A percentile compares a stretch with the other conserved stretches of the same genome.
phyloP scores from a whole-genome alignment of 1,140 invertebrate genomes.

The Drosophila yakuba region DNA sequence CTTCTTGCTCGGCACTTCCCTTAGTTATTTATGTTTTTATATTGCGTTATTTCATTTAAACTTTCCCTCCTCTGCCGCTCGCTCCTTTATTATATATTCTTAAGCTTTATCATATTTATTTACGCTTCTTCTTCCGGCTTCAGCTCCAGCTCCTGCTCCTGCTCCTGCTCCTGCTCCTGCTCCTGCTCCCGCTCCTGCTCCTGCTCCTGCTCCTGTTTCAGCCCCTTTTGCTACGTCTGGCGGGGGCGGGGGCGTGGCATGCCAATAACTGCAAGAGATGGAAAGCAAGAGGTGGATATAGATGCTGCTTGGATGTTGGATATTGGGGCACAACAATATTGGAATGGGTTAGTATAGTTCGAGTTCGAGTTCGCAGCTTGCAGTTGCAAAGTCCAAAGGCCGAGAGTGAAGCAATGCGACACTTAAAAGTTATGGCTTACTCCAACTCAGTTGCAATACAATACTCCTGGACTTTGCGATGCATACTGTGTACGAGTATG shows the following conservation, averaged over 20 bases:
- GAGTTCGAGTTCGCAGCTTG: constrained; percentile 11
- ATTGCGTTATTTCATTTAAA: constrained; percentile 83
- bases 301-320: neutral
- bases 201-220: constrained; percentile 11
- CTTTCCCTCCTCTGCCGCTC: constrained; percentile 38
- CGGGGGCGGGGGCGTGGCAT: constrained; percentile 39
- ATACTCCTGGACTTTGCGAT: constrained; percentile 3
- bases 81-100: constrained; percentile 76
- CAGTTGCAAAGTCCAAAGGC: constrained; percentile 13
- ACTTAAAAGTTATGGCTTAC: constrained; percentile 58
- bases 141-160: neutral
- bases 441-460: constrained; percentile 17
- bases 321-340: neutral
- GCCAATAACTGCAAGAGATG: constrained; percentile 47
- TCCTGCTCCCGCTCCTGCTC: constrained; percentile 14
- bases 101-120: constrained; percentile 83
- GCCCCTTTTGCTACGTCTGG: constrained; percentile 15
- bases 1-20: constrained; percentile 24
- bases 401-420: constrained; percentile 40
- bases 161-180: constrained; percentile 33
- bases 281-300: constrained; percentile 13
- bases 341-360: neutral
- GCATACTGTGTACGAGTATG: neutral
- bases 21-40: constrained; percentile 78
- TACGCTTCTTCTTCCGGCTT: constrained; percentile 61